Evolutionary conservation across 2,113 vertebrate species (phyloP), one percentile per base, ranked within the genome.

Genomic region (Mellivora capensis): DNA sequence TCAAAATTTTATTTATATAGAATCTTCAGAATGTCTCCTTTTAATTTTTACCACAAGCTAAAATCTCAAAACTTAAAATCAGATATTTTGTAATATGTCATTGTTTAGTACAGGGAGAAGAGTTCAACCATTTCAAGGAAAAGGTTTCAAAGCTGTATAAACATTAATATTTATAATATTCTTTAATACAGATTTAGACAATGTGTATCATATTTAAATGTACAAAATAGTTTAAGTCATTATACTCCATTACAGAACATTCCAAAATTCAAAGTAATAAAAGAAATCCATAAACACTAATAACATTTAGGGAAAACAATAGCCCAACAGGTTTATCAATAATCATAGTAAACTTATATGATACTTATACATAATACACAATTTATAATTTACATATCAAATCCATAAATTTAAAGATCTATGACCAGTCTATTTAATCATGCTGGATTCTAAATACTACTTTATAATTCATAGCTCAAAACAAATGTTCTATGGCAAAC

Each of bases 101-200:
- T 80, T 96, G 69, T 72, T 92, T 87, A 71, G 31, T 94, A n/a
- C 44, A 21, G 49, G 52, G 52, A 82, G 49, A 39, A 93, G 21
- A 88, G 14, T 34, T 96, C 69, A 21, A 49, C 79, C 15, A 82
- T 59, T 97, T 44, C 57, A 27, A 87, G 76, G 74, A 96, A 96
- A 90, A 87, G 44, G 12, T 85, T 90, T 83, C 71, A 54, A 93
- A 90, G 87, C 74, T 95, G 47, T 96, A 96, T 62, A 96, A 97
- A 88, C 42, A 94, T 13, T 87, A 85, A 93, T 97, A 97, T 96
- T 80, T 76, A 93, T 27, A 87, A 93, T 93, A 95, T 59, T 93
- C 34, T 95, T 84, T 76, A 87, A 71, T 91, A 89, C 5, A 72
- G 25, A 62, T 69, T 81, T 3, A 74, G 61, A 88, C 31, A 94